Evolutionary conservation across 2,888 invertebrate genomes (phyloP), one percentile per base, ranked within the genome.

Genomic region (Saturnia japonica): DNA sequence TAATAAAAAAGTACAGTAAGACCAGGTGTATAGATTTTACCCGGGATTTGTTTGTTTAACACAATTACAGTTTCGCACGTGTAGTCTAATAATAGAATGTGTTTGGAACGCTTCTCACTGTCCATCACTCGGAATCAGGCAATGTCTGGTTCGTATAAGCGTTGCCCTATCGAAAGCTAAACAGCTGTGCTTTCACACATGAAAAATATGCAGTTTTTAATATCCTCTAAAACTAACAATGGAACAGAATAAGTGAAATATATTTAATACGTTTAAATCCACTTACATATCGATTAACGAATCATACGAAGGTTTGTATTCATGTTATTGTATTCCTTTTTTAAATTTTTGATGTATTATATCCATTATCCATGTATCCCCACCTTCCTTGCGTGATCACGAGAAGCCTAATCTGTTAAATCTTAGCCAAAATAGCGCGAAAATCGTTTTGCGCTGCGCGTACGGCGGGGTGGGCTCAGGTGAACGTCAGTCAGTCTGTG

Each of bases 351-450:
- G 22, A 22, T 54, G 11, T n/a, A 54, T 54, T 54, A 54, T 54
- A 54, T n/a, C 54, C 54, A 11, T 54, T 54, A 22, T 22, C 22
- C 43, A 14, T 22, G 78, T 83, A 88, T 87, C 85, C 86, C 86
- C 88, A 84, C 88, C 82, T 85, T 81, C 34, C 75, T 82, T 84
- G 87, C 84, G 87, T 93, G 91, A 91, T 91, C 89, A 90, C 83
- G 88, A 87, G 88, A 87, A 90, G 91, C 88, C 91, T 91, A 92
- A 91, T 91, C 89, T 88, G 91, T 88, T 88, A 90, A 87, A 91
- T 92, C 88, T 92, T 92, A 91, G 92, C 92, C 92, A 91, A 93
- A 94, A 93, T 94, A 93, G 93, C 93, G 93, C 93, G 92, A 94
- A 94, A 93, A 93, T 90, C 86, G 91, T 90, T 89, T 88, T 87